These are phyloP conservation scores for Anomalospiza imberbis DNA, from an alignment of 2,797 vertebrate species.

Conservation along the genomic window DNA sequence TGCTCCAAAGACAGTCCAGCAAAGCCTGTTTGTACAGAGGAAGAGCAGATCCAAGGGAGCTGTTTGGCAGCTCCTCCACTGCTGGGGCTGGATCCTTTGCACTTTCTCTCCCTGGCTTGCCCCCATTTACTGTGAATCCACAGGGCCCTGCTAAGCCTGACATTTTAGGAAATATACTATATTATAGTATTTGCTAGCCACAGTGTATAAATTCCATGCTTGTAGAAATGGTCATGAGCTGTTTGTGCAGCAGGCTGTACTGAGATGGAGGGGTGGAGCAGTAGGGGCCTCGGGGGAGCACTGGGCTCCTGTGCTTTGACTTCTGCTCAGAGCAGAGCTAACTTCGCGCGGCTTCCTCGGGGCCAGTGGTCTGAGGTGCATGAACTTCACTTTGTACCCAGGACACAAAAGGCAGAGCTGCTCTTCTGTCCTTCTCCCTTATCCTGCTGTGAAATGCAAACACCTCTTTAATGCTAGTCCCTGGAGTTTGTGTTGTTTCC, in stretches of 20 bases:
- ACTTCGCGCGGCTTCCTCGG: neutral
- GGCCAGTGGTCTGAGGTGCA: neutral
- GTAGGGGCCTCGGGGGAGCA: rapidly evolving
- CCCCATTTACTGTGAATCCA: neutral
- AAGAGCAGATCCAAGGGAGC: neutral
- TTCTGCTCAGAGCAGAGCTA: neutral
- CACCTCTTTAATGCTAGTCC: neutral
- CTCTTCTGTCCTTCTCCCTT: neutral
- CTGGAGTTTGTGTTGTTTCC: neutral
- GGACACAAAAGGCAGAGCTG: neutral
- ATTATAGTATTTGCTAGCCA: neutral
- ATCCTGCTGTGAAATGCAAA: neutral
- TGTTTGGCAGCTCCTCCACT: neutral
- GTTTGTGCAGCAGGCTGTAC: neutral
- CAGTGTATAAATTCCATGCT: neutral
- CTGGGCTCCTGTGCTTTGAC: neutral
- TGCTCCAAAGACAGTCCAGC: neutral
- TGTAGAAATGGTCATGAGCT: neutral
- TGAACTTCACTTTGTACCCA: rapidly evolving
- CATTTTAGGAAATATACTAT: neutral
- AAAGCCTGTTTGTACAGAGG: neutral
- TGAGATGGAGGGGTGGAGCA: neutral
- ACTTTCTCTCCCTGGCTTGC: neutral
- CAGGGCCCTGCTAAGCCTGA: neutral
- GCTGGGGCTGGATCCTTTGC: neutral